Evolutionary conservation across 2,113 vertebrate species (phyloP).

Genomic region (human): GRCh38 chr3:189733501-189734000

Average conservation of each 20-base stretch:
- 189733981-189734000: not conserved
- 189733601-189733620: not conserved
- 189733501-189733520: not conserved
- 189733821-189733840: not conserved
- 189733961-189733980: not conserved
- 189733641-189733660: not conserved
- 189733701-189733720: not conserved
- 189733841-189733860: not conserved
- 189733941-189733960: not conserved
- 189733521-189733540: not conserved
- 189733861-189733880: not conserved
- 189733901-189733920: not conserved
- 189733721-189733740: not conserved
- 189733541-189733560: not conserved
- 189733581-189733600: not conserved
- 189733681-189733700: not conserved
- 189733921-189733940: not conserved
- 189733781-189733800: not conserved
- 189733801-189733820: not conserved
- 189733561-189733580: not conserved
- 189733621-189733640: not conserved
- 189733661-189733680: not conserved
- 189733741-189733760: not conserved
- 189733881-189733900: not conserved
- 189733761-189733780: not conserved